Conservation (phyloP, 1,140 invertebrate genomes). For the Drosophila virilis region DNA sequence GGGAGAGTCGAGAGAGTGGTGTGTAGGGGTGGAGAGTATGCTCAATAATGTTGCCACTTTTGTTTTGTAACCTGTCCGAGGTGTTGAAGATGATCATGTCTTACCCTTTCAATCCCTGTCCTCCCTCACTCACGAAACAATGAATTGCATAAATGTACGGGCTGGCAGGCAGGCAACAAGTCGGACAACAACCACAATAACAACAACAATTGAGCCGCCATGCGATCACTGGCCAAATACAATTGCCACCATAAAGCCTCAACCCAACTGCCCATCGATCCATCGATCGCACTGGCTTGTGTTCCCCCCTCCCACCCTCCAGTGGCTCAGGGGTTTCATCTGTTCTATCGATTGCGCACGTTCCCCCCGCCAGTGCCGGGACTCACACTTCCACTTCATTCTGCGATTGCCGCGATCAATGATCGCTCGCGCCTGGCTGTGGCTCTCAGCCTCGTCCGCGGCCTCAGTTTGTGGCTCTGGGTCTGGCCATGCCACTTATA, state of each 20-base stretch:
- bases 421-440: constrained; percentile 59
- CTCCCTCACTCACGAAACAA: constrained; percentile 50
- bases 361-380: background rate
- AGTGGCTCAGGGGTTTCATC: constrained; percentile 22
- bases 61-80: constrained; percentile 83
- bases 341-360: constrained; percentile 43
- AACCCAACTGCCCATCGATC: constrained; percentile 58
- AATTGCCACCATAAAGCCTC: constrained; percentile 79
- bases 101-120: constrained; percentile 13
- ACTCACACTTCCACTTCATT: constrained; percentile 41
- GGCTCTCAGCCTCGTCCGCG: constrained; percentile 19
- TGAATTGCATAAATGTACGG: constrained; percentile 80
- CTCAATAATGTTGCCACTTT: constrained; percentile 84
- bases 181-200: constrained; percentile 39
- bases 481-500: constrained; percentile 71
- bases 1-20: background rate
- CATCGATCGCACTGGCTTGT: constrained; percentile 48
- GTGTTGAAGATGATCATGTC: constrained; percentile 83
- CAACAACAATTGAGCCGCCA: constrained; percentile 75
- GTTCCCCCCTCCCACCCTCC: background rate
- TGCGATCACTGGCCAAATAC: constrained; percentile 72
- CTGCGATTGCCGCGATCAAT: constrained; percentile 81
- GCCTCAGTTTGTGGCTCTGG: constrained; percentile 4
- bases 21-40: constrained; percentile 27
- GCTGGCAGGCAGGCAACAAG: constrained; percentile 44